These are phyloP conservation scores for Arge pagana DNA, from an alignment of 2,888 invertebrate species.

Conservation along the genomic window DNA sequence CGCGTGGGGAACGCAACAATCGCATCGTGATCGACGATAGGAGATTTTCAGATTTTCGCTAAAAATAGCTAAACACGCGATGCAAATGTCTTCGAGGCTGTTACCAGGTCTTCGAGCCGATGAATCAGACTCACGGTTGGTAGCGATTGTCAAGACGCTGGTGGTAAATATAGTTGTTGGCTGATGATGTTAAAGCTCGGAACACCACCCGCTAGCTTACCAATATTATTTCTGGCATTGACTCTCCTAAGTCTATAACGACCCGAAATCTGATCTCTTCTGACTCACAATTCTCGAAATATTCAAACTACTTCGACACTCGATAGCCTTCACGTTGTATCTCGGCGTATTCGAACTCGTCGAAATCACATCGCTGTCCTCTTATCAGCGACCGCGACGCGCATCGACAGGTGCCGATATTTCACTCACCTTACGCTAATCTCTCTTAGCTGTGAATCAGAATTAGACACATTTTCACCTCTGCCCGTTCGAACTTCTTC, in stretches of 20 bases:
- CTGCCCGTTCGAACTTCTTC: too few relatives aligned
- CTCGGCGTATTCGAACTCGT: slow-evolving; percentile 21
- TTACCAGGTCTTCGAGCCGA: slow-evolving; percentile 13
- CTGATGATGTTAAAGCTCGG: slow-evolving; percentile 42
- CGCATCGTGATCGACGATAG: too few relatives aligned
- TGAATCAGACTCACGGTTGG: slow-evolving; percentile 23
- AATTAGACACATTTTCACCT: too few relatives aligned
- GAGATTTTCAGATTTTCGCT: too few relatives aligned
- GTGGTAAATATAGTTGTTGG: slow-evolving; percentile 52
- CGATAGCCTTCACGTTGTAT: background rate
- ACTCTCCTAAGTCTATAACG: slow-evolving; percentile 40
- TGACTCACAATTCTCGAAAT: slow-evolving; percentile 51
- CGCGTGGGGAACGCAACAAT: too few relatives aligned
- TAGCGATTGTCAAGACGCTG: slow-evolving; percentile 24
- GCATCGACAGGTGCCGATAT: too few relatives aligned
- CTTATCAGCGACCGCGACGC: too few relatives aligned
- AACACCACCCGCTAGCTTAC: slow-evolving; percentile 41
- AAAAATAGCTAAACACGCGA: slow-evolving; percentile 14
- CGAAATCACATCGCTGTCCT: too few relatives aligned
- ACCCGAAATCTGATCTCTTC: slow-evolving; percentile 42
- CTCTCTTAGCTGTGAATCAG: too few relatives aligned
- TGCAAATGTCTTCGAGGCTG: slow-evolving; percentile 12
- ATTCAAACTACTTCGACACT: slow-evolving; percentile 25
- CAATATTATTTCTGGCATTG: slow-evolving; percentile 55
- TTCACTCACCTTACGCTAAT: too few relatives aligned